Base-by-base conservation (phyloP, 2,113 vertebrate genomes). In the Cyprinodon tularosa region DNA sequence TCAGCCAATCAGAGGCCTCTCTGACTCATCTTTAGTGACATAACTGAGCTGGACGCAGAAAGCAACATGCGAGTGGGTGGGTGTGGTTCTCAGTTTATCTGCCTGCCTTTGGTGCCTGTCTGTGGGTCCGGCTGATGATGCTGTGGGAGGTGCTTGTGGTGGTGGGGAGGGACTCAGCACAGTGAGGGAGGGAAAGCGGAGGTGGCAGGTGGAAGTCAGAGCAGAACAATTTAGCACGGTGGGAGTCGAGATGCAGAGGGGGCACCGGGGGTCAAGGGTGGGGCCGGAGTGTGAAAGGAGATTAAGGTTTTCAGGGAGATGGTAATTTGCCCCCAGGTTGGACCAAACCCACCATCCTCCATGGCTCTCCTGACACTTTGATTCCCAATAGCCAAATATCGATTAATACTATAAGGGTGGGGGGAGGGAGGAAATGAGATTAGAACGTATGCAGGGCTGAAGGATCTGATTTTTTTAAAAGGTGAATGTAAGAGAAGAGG, bases 11-110 rank as follows among this genome's bases (percentile, higher is more conserved):
- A 78, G 70, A 76, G 69, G 82, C 86, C 14, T 72, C 74, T 80
- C 80, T 87, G 92, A 94, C 92, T 93, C 93, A 91, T 90, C 84
- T 66, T 66, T 62, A 40, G 83, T 88, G 87, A 86, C 90, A 88
- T 90, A 86, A 91, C 81, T 57, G 39, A 78, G 69, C 12, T 68
- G 87, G 83, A 86, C 78, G 71, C 64, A 62, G 59, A 68, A 78
- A 86, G 85, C 76, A 76, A 17, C 42, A 66, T 73, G 78, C 40
- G 64, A 70, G 78, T 89, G 88, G 80, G 86, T 85, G 88, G 86
- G 88, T 73, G 85, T 83, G 89, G 89, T 81, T 89, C 83, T 83
- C 37, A 39, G 57, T 75, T 79, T 70, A 42, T 66, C 84, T 77
- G 82, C 85, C 85, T 67, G 74, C 71, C 78, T 89, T 68, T 82